Percentiles rank a stretch among this genome's conserved stretches.
phyloP scores from a whole-genome alignment of 2,113 vertebrate species.

The Sitta europaea region DNA sequence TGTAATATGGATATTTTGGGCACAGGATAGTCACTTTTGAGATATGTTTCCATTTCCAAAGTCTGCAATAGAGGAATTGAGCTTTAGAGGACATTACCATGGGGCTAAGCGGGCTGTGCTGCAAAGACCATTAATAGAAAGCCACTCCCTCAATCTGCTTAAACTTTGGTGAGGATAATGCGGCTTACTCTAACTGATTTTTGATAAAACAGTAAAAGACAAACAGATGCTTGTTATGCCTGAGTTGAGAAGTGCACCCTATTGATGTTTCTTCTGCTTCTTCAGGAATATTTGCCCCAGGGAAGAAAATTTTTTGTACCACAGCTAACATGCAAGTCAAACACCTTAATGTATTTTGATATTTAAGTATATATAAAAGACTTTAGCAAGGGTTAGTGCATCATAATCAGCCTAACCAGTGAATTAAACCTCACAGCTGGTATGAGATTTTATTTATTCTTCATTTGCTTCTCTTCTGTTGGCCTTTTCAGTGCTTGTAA shows the following conservation, averaged over 20 bases:
- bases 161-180: slow-evolving; percentile 38
- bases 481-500: neutral
- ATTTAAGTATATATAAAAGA: neutral
- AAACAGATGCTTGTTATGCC: neutral
- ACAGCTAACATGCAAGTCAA: neutral
- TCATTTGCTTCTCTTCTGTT: neutral
- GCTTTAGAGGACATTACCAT: neutral
- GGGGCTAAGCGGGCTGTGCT: neutral
- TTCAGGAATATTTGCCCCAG: neutral
- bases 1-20: neutral
- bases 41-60: neutral
- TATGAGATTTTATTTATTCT: neutral
- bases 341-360: neutral
- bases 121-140: slow-evolving; percentile 10
- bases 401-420: slow-evolving; percentile 12
- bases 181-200: slow-evolving; percentile 22
- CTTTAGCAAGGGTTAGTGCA: neutral
- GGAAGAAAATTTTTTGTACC: neutral
- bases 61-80: neutral
- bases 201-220: slow-evolving; percentile 24
- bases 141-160: slow-evolving; percentile 41
- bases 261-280: neutral
- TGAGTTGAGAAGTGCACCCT: neutral
- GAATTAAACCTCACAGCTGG: neutral
- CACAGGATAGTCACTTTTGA: neutral